Base-by-base conservation (phyloP, 2,797 vertebrate genomes). In the Pipistrellus kuhlii region DNA sequence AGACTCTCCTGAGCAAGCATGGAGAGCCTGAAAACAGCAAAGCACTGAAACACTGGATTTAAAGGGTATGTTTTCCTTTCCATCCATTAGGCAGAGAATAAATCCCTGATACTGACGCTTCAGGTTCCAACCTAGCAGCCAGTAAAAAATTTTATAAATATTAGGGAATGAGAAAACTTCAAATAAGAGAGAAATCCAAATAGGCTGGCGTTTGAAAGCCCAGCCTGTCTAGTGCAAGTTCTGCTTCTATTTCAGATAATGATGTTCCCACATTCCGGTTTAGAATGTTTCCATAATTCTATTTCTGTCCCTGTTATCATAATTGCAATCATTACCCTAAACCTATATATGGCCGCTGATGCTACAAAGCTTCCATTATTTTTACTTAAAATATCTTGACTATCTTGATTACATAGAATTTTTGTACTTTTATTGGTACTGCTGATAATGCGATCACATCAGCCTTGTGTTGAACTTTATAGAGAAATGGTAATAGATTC, bases 281-380 rank as follows among this genome's bases (percentile, higher is more conserved):
- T 57, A 75, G 35, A 93, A 87, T 80, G 59, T 38, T 86, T 94
- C 51, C 71, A 71, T 55, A 72, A 71, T 80, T 91, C 89, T 89
- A 55, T 76, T 94, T 92, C 23, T 82, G 66, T 81, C 25, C 46
- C 30, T 80, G 5, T 91, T 73, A 12, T 72, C 80, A 88, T 35
- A 92, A 55, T 72, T 80, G 78, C 18, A 46, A 55, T 77, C 44
- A 73, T 41, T 25, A 46, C 7, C 3, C 48, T 88, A 69, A 93
- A 76, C 51, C 46, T 90, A 15, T 64, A 30, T n/a, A 38, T 30
- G 59, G 55, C 46, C 23, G 21, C 32, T 20, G 53, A 48, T 38
- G 51, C 66, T 62, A 48, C 6, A 83, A 90, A 64, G 8, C 13
- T 71, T 86, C 53, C 23, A 46, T 78, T 41, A 78, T 64, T 93